phyloP scores from a whole-genome alignment of 2,888 invertebrate species.

The Euphydryas editha region DNA sequence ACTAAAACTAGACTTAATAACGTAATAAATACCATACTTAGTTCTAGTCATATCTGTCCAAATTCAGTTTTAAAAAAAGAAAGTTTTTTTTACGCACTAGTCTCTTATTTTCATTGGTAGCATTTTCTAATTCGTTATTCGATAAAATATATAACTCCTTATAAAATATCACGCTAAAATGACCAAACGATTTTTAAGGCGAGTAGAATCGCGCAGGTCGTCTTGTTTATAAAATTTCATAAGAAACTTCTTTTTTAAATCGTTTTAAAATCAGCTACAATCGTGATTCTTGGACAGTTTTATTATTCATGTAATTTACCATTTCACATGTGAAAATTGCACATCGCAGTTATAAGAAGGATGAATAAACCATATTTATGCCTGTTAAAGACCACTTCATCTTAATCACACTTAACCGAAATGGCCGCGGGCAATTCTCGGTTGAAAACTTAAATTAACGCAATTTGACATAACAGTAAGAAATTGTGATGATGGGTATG shows the following conservation, averaged over 20 bases:
- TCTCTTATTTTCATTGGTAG: too few relatives aligned
- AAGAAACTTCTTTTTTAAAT: neutral
- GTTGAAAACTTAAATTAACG: neutral
- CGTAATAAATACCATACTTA: too few relatives aligned
- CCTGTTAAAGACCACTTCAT: neutral
- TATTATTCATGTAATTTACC: neutral
- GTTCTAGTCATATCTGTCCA: too few relatives aligned
- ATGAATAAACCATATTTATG: neutral
- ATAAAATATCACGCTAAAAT: too few relatives aligned
- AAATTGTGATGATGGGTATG: neutral
- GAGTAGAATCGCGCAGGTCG: too few relatives aligned
- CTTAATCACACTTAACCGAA: neutral
- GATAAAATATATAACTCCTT: too few relatives aligned
- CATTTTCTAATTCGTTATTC: too few relatives aligned
- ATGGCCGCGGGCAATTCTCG: neutral
- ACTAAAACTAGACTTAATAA: too few relatives aligned
- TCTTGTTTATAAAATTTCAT: too few relatives aligned
- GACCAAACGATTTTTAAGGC: too few relatives aligned
- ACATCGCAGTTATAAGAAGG: neutral
- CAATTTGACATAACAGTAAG: constrained; percentile 5
- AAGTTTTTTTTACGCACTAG: too few relatives aligned
- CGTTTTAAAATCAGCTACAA: neutral
- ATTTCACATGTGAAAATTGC: neutral
- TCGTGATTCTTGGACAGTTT: neutral
- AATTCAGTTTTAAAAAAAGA: too few relatives aligned